Conservation (phyloP, 2,888 invertebrate genomes). For the Aromia moschata region DNA sequence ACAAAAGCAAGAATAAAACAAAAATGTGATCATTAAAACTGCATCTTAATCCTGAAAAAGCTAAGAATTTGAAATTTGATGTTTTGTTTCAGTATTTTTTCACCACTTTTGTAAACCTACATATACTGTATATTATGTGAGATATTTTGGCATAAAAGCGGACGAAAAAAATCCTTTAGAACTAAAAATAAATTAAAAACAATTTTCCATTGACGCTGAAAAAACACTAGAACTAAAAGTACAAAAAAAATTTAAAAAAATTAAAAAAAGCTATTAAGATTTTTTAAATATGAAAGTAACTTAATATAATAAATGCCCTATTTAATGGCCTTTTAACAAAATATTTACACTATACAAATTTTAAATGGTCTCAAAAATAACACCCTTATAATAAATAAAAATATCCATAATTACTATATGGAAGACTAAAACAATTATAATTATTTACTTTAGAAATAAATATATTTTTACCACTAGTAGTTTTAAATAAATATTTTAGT, state of each 20-base stretch:
- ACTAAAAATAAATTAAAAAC: slow-evolving; percentile 16
- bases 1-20: too few relatives aligned
- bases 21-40: too few relatives aligned
- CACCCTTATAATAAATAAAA: slow-evolving; percentile 31
- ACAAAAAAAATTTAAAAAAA: slow-evolving; percentile 29
- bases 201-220: neutral
- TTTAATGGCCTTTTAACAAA: slow-evolving; percentile 37
- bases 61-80: too few relatives aligned
- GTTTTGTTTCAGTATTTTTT: too few relatives aligned
- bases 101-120: too few relatives aligned
- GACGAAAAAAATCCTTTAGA: neutral
- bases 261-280: slow-evolving; percentile 27
- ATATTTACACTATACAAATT: slow-evolving; percentile 27
- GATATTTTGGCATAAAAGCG: too few relatives aligned
- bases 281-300: slow-evolving; percentile 22
- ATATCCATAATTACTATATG: slow-evolving; percentile 21
- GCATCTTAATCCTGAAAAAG: too few relatives aligned
- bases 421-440: slow-evolving; percentile 21
- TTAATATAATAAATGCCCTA: slow-evolving; percentile 42
- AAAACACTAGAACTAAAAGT: slow-evolving; percentile 26
- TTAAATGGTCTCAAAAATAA: slow-evolving; percentile 29
- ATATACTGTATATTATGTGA: too few relatives aligned
- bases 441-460: slow-evolving; percentile 1
- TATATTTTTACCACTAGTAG: slow-evolving; percentile 12
- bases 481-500: slow-evolving; percentile 18